A percentile compares a stretch with the other conserved stretches of the same genome.
phyloP scores from a whole-genome alignment of 2,113 vertebrate genomes.

The Alces alces region DNA sequence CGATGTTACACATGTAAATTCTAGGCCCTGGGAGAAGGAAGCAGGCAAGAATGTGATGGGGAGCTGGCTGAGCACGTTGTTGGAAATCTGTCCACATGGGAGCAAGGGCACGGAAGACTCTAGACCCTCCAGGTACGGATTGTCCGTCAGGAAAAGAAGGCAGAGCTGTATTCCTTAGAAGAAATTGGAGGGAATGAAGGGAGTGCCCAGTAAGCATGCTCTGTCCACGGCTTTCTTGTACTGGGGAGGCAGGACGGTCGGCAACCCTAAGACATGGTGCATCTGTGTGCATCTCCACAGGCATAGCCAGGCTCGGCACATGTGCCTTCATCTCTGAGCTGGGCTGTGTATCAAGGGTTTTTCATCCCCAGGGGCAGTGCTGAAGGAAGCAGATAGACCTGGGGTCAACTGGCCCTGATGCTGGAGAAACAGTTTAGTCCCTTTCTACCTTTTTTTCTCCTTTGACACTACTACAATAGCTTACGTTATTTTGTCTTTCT shows the following conservation, averaged over 20 bases:
- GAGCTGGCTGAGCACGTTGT: not conserved
- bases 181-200: not conserved
- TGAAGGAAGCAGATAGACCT: not conserved
- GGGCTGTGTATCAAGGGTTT: not conserved
- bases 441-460: not conserved
- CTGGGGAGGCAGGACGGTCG: not conserved
- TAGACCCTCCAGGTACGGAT: not conserved
- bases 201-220: not conserved
- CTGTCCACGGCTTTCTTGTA: not conserved
- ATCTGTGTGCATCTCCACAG: not conserved
- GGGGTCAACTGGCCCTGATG: not conserved
- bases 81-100: not conserved
- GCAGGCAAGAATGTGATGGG: not conserved
- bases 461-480: not conserved
- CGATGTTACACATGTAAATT: not conserved
- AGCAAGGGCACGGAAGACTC: not conserved
- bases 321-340: not conserved
- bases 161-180: not conserved
- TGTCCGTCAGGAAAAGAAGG: not conserved
- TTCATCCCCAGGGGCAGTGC: not conserved
- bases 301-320: not conserved
- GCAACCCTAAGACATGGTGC: not conserved
- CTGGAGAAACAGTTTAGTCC: not conserved
- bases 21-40: not conserved
- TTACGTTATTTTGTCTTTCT: conserved; percentile 43